Conservation (phyloP, 2,113 vertebrate genomes). For the Mesitornis unicolor region DNA sequence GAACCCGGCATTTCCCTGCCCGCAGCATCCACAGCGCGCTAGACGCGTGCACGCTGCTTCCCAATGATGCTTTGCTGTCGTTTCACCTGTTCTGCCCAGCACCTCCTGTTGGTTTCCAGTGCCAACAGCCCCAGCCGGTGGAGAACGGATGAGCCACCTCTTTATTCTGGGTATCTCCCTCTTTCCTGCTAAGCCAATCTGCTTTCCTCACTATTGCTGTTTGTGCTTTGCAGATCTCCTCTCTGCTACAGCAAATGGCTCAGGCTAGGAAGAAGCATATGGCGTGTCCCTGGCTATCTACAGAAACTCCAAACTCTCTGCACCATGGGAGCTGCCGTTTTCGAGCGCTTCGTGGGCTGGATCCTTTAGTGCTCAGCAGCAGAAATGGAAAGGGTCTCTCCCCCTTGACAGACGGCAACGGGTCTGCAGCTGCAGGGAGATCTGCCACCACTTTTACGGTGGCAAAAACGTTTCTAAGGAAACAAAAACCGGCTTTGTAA, state of each 20-base stretch:
- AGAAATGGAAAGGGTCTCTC: background rate
- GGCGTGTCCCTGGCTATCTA: rapidly evolving
- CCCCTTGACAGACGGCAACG: background rate
- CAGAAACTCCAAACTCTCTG: background rate
- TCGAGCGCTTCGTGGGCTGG: background rate
- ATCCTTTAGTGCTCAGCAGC: background rate
- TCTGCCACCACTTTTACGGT: background rate
- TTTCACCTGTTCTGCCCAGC: background rate
- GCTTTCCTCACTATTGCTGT: background rate
- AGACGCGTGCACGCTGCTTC: background rate
- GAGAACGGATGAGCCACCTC: background rate
- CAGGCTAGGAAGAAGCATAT: background rate
- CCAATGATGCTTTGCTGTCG: background rate
- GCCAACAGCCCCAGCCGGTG: background rate
- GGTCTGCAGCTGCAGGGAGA: background rate
- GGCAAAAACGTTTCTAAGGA: background rate
- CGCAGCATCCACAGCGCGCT: background rate
- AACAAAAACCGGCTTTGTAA: background rate
- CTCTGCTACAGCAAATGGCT: background rate
- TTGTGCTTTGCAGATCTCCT: background rate
- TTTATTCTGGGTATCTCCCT: background rate
- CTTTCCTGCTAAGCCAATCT: background rate
- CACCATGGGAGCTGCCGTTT: background rate
- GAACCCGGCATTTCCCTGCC: background rate
- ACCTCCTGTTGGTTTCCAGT: background rate